Evolutionary conservation across 2,797 vertebrate species (phyloP), one percentile per base, ranked within the genome.

Genomic region (Eulemur albifrons): DNA sequence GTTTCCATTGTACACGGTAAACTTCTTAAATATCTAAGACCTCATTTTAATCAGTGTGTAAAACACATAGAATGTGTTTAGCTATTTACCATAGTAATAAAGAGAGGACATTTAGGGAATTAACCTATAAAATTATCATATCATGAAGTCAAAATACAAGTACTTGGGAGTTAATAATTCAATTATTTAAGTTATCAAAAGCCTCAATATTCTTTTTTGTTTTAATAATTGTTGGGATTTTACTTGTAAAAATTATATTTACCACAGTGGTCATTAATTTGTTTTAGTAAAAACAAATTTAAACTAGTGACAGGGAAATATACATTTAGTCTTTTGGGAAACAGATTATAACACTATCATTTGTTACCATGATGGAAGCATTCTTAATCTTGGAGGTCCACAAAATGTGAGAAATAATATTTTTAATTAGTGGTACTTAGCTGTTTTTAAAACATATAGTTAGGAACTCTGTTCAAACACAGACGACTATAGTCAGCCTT

Each of bases 191-290:
- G 5, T 84, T 84, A 76, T 35, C 17, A 77, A 17, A 94, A 88
- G 18, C 18, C 43, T 81, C 67, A 45, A 0, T 87, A 32, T 70
- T 75, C 27, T 89, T 86, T 79, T 54, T 83, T 70, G 17, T 76
- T 92, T 57, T 54, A 84, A 63, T 82, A 63, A 76, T 69, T 40
- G 0, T 65, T 90, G 40, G 21, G 52, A 59, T 52, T 95, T 88
- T 91, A 84, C 38, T 87, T 87, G 3, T 92, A 84, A 95, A 83
- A 90, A 65, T 84, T 75, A n/a, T 43, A 38, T 91, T 92, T 95
- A 67, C 25, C 25, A 32, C 12, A 45, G 38, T 77, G 77, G 30
- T 52, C 54, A 54, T 96, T 93, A 70, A 48, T 87, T 83, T 84
- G 25, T 84, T 82, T 80, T 76, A 84, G 4, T 93, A 57, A 93